These are phyloP conservation scores for Oophaga sylvatica DNA, from an alignment of 2,797 vertebrate genomes.

Conservation along the genomic window DNA sequence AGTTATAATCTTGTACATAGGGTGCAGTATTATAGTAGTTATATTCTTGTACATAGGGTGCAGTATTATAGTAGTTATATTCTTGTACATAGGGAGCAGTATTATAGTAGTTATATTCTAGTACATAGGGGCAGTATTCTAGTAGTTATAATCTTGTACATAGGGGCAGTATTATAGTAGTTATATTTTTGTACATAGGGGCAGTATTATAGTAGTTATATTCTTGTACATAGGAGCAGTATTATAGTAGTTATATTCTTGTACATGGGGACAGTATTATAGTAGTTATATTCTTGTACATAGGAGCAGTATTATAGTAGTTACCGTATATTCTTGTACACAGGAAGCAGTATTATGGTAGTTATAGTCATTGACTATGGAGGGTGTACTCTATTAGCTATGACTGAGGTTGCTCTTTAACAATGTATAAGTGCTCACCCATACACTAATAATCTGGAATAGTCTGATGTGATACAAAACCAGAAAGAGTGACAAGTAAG, in stretches of 20 bases:
- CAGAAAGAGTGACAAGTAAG: neutral
- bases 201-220: constrained; percentile 14
- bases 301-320: neutral
- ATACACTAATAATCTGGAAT: neutral
- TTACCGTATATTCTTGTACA: no score
- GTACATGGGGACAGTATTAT: neutral
- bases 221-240: constrained; percentile 2
- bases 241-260: constrained; percentile 14
- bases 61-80: constrained; percentile 27
- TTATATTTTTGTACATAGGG: neutral
- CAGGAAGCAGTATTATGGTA: neutral
- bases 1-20: constrained; percentile 5
- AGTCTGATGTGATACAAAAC: neutral
- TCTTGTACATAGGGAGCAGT: neutral
- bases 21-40: neutral
- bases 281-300: constrained; percentile 9
- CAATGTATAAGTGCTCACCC: neutral
- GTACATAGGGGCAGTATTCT: neutral
- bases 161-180: neutral
- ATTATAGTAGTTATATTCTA: constrained; percentile 1
- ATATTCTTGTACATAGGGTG: constrained; percentile 12
- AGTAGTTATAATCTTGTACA: constrained; percentile 6
- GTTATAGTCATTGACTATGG: neutral
- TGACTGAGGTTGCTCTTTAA: neutral
- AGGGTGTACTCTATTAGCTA: neutral